These are phyloP conservation scores for Drosophila emarginata DNA, from an alignment of 2,888 invertebrate species.

Conservation along the genomic window DNA sequence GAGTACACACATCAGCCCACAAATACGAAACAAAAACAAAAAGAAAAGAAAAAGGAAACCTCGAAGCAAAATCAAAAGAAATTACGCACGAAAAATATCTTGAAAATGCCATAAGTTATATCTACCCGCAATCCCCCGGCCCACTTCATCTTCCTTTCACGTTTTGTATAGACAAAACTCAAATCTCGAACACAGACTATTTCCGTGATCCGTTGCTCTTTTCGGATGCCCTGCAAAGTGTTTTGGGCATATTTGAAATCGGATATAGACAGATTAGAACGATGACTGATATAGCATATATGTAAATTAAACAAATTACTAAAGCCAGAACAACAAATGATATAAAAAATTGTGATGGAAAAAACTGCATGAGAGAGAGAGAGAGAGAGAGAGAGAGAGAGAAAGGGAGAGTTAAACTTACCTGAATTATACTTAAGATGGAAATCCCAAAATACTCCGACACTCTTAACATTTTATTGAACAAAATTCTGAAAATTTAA, in stretches of 20 bases:
- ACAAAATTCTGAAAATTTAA: not conserved
- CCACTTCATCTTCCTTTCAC: not conserved
- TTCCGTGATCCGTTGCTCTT: constrained; percentile 56
- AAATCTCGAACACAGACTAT: constrained; percentile 48
- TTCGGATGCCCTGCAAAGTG: constrained; percentile 38
- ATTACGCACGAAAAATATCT: constrained; percentile 78
- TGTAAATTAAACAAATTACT: not conserved
- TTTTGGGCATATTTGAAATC: constrained; percentile 40
- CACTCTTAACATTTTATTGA: not conserved
- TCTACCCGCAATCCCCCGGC: constrained; percentile 9
- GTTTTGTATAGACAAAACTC: constrained; percentile 30
- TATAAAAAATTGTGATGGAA: no score
- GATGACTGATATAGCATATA: constrained; percentile 1
- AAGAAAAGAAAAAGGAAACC: constrained; percentile 7
- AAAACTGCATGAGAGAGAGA: no score
- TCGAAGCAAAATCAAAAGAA: constrained; percentile 59
- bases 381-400: not conserved
- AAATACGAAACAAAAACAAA: constrained; percentile 20
- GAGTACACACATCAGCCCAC: constrained; percentile 53
- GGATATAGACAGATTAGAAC: not conserved
- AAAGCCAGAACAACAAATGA: not conserved
- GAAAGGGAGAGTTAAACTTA: not conserved
- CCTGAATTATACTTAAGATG: not conserved
- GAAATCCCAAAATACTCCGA: not conserved
- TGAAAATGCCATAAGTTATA: constrained; percentile 75